Evolutionary conservation across 2,113 vertebrate species (phyloP).

Genomic region (Rhodinocichla rosea): DNA sequence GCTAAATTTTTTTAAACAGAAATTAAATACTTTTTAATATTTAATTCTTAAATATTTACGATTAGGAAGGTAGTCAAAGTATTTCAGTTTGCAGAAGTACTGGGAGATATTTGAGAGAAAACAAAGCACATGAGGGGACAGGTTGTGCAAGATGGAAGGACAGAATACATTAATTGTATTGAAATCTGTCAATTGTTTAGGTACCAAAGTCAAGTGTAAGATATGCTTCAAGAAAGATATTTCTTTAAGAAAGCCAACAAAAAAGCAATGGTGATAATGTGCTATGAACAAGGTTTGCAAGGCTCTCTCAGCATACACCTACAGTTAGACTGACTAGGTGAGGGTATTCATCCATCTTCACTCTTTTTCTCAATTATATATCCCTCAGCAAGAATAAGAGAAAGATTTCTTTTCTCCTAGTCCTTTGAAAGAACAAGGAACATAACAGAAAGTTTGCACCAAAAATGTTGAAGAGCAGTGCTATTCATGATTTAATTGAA

Average conservation of each 20-base stretch:
- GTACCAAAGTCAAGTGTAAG: not conserved
- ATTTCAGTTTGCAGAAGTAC: not conserved
- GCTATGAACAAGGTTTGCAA: not conserved
- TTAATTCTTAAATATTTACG: not conserved
- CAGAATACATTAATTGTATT: not conserved
- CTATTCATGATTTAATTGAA: not conserved
- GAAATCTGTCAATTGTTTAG: not conserved
- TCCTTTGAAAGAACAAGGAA: not conserved
- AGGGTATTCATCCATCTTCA: not conserved
- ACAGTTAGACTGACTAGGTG: not conserved
- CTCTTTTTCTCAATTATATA: not conserved
- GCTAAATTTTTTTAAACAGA: not conserved
- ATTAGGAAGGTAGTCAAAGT: not conserved
- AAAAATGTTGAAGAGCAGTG: not conserved
- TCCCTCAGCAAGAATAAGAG: not conserved
- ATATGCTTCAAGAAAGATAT: not conserved
- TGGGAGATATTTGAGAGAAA: not conserved
- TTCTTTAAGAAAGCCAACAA: not conserved
- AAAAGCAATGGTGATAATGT: not conserved
- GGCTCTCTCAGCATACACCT: not conserved
- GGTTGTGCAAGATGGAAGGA: not conserved
- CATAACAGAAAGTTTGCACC: not conserved
- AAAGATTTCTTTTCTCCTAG: not conserved
- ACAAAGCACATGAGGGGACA: not conserved
- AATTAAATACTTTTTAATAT: not conserved